Percentiles rank a stretch among this genome's conserved stretches.
These are phyloP conservation scores for Plagodis dolabraria DNA, from an alignment of 2,888 invertebrate species.

Conservation along the genomic window DNA sequence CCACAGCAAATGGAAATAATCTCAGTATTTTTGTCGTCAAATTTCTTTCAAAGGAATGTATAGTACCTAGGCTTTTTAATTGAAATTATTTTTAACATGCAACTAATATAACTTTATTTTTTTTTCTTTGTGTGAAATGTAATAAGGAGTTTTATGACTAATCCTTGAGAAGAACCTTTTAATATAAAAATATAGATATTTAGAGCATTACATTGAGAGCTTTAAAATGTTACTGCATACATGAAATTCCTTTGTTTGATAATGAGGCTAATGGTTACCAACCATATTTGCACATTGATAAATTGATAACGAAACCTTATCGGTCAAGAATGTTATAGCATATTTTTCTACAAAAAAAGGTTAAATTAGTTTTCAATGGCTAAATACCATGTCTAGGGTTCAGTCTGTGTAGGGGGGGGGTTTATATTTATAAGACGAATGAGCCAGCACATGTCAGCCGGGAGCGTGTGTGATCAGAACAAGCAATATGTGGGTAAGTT, in stretches of 20 bases:
- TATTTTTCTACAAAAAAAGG: conserved; percentile 10
- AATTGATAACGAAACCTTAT: conserved; percentile 17
- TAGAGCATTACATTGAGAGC: no score
- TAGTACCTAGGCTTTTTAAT: no score
- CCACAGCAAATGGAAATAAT: no score
- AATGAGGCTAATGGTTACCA: conserved; percentile 12
- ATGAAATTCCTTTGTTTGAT: conserved; percentile 10
- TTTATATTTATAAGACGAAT: conserved; percentile 66
- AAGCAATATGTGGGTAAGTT: conserved; percentile 61
- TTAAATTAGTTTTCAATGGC: conserved; percentile 9
- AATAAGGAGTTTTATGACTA: no score
- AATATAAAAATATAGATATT: no score
- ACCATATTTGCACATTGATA: conserved; percentile 16
- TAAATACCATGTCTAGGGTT: conserved; percentile 32
- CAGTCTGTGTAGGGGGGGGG: conserved; percentile 66
- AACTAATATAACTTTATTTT: no score
- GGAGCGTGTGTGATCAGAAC: conserved; percentile 53
- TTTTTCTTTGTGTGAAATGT: no score
- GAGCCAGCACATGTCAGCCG: conserved; percentile 45
- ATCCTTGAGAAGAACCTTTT: no score
- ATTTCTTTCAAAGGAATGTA: no score
- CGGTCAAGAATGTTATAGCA: conserved; percentile 27
- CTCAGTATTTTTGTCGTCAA: no score
- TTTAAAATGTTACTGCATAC: no score
- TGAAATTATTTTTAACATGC: no score